Percentiles rank a stretch among this genome's conserved stretches.
These are phyloP conservation scores for Heterodera filipjevi DNA, from an alignment of 2,888 invertebrate genomes.

Conservation along the genomic window DNA sequence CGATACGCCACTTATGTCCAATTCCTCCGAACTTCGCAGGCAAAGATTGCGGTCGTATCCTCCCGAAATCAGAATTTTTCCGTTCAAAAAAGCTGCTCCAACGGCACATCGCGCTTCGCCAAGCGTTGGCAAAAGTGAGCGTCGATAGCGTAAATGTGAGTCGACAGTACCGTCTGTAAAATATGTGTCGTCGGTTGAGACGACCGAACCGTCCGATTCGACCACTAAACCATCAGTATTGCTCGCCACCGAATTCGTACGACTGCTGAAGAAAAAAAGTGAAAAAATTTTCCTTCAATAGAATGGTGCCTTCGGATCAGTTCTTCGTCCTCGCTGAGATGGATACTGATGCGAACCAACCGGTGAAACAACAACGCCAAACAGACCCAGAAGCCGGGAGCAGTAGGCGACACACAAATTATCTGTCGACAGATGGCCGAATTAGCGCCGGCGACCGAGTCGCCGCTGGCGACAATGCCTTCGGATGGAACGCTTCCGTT, in stretches of 20 bases:
- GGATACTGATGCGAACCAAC: constrained; percentile 70
- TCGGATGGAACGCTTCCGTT: constrained; percentile 12
- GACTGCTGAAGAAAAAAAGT: not conserved
- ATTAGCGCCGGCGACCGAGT: not conserved
- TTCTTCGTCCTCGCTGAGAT: constrained; percentile 61
- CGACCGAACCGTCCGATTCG: not conserved
- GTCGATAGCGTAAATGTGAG: constrained; percentile 17
- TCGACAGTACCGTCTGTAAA: not conserved
- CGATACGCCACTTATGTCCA: constrained; percentile 71
- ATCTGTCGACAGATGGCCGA: not conserved
- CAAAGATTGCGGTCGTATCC: constrained; percentile 85
- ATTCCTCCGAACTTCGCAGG: constrained; percentile 74
- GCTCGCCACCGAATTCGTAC: constrained; percentile 8
- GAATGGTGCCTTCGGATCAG: constrained; percentile 32
- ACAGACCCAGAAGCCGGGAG: constrained; percentile 71
- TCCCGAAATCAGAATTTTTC: constrained; percentile 77
- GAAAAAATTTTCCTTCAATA: not conserved
- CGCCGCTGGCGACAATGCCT: not conserved
- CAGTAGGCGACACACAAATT: constrained; percentile 11
- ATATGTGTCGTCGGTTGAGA: not conserved
- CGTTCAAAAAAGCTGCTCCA: constrained; percentile 76
- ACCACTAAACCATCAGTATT: not conserved
- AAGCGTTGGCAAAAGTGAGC: constrained; percentile 71
- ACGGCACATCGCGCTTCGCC: constrained; percentile 76
- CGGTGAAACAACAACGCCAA: constrained; percentile 74